Evolutionary conservation across 2,113 vertebrate species (phyloP).

Genomic region (Malurus melanocephalus): DNA sequence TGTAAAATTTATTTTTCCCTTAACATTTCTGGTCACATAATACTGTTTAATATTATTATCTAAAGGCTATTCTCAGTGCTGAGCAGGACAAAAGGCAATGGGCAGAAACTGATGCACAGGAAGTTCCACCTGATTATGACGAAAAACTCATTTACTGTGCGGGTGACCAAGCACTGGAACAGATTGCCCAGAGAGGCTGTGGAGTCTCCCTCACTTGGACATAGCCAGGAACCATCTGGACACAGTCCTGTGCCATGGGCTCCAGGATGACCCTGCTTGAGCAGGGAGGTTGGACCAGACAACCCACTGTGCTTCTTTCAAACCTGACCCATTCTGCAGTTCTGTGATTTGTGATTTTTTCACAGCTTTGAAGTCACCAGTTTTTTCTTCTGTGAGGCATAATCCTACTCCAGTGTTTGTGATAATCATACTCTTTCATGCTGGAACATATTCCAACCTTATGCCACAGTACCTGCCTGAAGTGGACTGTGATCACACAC

Average conservation of each 20-base stretch:
- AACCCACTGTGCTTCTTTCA: not conserved
- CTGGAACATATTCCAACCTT: not conserved
- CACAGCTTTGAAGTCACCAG: not conserved
- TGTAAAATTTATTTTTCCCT: not conserved
- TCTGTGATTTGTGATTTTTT: not conserved
- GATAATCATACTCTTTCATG: not conserved
- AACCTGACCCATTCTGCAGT: not conserved
- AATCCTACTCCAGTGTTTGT: not conserved
- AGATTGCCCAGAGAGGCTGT: rapidly evolving
- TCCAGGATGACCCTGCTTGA: not conserved
- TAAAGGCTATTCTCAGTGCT: not conserved
- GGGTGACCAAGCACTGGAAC: not conserved
- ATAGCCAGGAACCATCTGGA: not conserved
- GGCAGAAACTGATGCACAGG: not conserved
- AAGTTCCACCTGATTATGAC: not conserved
- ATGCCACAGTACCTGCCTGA: not conserved
- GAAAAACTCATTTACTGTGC: not conserved
- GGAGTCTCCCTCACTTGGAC: not conserved
- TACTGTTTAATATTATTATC: not conserved
- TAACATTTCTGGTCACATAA: not conserved
- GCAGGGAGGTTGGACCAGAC: not conserved
- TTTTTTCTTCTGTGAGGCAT: not conserved
- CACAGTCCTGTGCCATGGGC: rapidly evolving
- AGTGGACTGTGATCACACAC: not conserved
- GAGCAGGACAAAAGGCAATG: not conserved